phyloP scores from a whole-genome alignment of 92 coral and sea anemone species.

The Actinernus sp. region DNA sequence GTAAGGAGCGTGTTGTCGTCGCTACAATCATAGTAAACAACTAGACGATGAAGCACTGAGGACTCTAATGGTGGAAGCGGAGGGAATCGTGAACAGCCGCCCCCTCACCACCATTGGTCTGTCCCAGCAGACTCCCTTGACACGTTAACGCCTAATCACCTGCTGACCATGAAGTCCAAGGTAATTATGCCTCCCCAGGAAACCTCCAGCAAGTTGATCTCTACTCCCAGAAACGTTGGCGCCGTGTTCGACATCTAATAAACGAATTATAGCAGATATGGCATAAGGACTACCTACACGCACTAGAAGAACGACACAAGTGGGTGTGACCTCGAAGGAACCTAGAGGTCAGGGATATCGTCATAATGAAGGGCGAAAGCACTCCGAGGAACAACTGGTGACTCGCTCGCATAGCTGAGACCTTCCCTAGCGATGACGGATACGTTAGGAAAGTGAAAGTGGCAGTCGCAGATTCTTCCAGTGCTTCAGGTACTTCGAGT shows the following conservation, averaged over 20 bases:
- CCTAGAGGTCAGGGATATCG: slow-evolving; percentile 1
- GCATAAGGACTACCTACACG: slow-evolving; percentile 3
- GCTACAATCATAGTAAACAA: background rate
- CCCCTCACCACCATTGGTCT: background rate
- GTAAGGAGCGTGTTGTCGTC: no score
- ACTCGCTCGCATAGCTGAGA: background rate
- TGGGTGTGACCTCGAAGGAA: background rate
- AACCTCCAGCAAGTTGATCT: no score
- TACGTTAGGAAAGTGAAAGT: background rate
- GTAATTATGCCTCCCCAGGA: background rate
- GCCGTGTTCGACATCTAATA: background rate
- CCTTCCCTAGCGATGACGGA: slow-evolving; percentile 4
- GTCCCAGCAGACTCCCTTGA: background rate
- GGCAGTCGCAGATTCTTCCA: background rate
- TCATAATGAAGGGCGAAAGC: background rate
- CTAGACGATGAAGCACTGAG: slow-evolving; percentile 5
- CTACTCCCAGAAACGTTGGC: background rate
- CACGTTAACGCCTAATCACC: background rate
- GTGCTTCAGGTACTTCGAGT: background rate
- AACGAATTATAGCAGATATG: background rate
- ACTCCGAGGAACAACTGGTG: background rate
- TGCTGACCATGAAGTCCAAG: slow-evolving; percentile 1
- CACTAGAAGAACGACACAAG: slow-evolving; percentile 1
- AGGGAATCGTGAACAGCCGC: background rate
- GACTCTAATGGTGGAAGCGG: slow-evolving; percentile 3